Base-by-base conservation (phyloP, 2,888 invertebrate species). In the Andrena praecox region DNA sequence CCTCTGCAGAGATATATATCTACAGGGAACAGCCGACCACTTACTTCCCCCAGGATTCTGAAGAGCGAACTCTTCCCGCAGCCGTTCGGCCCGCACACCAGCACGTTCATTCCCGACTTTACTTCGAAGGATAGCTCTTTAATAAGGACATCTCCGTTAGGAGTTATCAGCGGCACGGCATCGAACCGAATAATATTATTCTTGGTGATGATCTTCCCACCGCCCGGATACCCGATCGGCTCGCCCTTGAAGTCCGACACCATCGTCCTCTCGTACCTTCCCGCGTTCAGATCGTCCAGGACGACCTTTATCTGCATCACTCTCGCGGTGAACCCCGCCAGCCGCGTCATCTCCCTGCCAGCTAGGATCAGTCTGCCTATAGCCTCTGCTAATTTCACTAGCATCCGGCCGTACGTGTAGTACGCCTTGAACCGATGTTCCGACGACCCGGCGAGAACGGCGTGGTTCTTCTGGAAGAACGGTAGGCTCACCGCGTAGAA, bases 41-140 rank as follows among this genome's bases (percentile, higher is more conserved):
- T 91, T 86, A 96, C 95, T 94, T 99, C 99, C 62, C 99, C 99
- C 16, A 99, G 95, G 91, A 99, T 97, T 77, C 99, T 96, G 95
- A 99, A 99, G 90, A 99, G 95, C 0, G 99, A 99, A 72, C 98
- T 98, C 94, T 99, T 99, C 66, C 99, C 99, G 94, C 99, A 99
- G 0, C 99, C 99, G 94, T 99, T 99, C 2, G 99, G 99, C 0
- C 99, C 99, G 93, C 99, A 99, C 0, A 99, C 98, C n/a, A 99
- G 94, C 0, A 99, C 99, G 95, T 99, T 99, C 95, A 98, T 97
- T 56, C 99, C 99, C 0, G 99, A 98, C 88, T 96, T 96, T 72
- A 98, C 99, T 96, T 99, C 98, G 92, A 99, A 98, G 60, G 96
- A 96, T 16, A 99, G 95, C 89, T 98, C 98, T 89, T 97, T 96